Base-by-base conservation (phyloP, 2,113 vertebrate species). In the Otus sunia region DNA sequence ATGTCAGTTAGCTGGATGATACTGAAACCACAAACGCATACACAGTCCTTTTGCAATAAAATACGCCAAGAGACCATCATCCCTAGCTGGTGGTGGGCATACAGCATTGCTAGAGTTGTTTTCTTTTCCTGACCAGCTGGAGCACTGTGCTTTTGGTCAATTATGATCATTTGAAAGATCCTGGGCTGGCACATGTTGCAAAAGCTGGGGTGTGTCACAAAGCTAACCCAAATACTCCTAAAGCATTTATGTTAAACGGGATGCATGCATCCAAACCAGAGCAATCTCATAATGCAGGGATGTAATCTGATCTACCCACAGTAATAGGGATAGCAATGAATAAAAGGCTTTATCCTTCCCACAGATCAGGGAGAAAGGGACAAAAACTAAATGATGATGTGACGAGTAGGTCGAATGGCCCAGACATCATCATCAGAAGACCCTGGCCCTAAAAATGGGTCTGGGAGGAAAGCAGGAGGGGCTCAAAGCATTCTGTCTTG, bases 51-150 rank as follows among this genome's bases (percentile, higher is more conserved):
- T 71, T 59, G 29, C 43, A 72, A 30, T 11, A 14, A 80, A 88
- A 74, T 41, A 37, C 2, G 30, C 10, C 53, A 76, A 47, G 0
- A 43, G 55, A 49, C 6, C 36, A 56, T 56, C 0, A 0, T 22
- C 39, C 23, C 39, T 30, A 45, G 62, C 72, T 58, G n/a, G 10
- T 1, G 2, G 52, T 25, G 19, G 26, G 36, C 53, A 22, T 7
- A 16, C 7, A 64, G 60, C n/a, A n/a, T 30, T 55, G 17, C 64
- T 41, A n/a, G 29, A 59, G 27, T 5, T 8, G 30, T 16, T 73
- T 52, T 56, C 32, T 68, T 62, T 56, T 53, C 47, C 69, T 58
- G 58, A 69, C 13, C 39, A 69, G 27, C 13, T 68, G n/a, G 20
- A 86, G 5, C 29, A 25, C 29, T 11, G 20, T 43, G 53, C 49